Evolutionary conservation across 2,797 vertebrate species (phyloP).

Genomic region (Poecilia picta): DNA sequence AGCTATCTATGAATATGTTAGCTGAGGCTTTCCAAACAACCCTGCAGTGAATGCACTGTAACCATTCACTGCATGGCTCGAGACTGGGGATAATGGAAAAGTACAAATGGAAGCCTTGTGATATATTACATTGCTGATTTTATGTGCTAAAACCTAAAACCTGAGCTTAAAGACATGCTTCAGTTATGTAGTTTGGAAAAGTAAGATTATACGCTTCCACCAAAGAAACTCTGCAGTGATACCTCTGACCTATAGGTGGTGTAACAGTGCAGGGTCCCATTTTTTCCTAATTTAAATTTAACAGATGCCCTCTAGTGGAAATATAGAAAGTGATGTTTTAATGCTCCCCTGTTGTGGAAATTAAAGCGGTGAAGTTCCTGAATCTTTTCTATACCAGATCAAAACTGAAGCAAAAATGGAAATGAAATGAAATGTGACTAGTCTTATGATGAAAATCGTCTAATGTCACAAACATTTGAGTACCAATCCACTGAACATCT

Average conservation of each 20-base stretch:
- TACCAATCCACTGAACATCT: neutral
- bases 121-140: neutral
- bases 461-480: neutral
- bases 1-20: constrained; percentile 58
- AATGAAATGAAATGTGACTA: neutral
- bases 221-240: constrained; percentile 6
- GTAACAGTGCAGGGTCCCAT: constrained; percentile 32
- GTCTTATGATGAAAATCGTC: neutral
- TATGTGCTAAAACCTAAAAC: neutral
- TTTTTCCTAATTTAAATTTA: constrained; percentile 17
- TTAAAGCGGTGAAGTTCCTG: neutral
- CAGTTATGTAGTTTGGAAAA: neutral
- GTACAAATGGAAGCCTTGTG: neutral
- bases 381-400: neutral
- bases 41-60: constrained; percentile 1
- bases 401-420: neutral
- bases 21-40: constrained; percentile 7
- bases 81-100: constrained; percentile 11
- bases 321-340: constrained; percentile 6
- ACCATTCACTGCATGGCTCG: constrained; percentile 18
- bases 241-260: constrained; percentile 57
- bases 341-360: neutral
- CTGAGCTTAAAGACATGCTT: neutral
- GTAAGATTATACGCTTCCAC: neutral
- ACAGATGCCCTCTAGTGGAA: constrained; percentile 61